Conservation (phyloP, 1,140 invertebrate species). For the Musca vetustissima region DNA sequence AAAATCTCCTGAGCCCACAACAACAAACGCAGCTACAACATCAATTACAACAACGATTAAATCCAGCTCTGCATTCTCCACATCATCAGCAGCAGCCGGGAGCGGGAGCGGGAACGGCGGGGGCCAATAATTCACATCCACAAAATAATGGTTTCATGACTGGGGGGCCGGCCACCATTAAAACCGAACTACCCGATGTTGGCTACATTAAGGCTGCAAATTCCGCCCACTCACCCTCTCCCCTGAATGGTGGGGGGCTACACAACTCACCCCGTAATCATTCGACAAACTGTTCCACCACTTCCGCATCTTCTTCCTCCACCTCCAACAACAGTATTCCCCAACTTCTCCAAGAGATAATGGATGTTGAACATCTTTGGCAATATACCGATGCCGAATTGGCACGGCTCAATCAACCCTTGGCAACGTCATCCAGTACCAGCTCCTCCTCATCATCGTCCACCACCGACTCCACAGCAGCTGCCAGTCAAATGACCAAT, state of each 20-base stretch:
- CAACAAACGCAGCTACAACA: constrained; percentile 34
- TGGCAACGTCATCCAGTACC: constrained; percentile 47
- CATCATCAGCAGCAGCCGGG: constrained; percentile 28
- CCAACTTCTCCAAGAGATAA: constrained; percentile 73
- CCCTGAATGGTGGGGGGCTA: background rate
- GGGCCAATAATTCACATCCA: too few relatives aligned
- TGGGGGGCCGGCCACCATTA: background rate
- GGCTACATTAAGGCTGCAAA: background rate
- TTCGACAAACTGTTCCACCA: background rate
- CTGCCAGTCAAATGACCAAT: constrained; percentile 59
- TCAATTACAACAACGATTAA: constrained; percentile 30
- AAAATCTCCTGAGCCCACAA: constrained; percentile 7
- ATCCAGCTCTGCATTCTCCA: background rate
- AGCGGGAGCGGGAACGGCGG: constrained; percentile 27
- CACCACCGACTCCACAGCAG: constrained; percentile 47
- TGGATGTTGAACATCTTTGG: constrained; percentile 93
- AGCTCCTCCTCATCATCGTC: constrained; percentile 46
- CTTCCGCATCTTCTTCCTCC: background rate
- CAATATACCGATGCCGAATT: constrained; percentile 79
- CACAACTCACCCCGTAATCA: background rate
- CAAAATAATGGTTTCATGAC: background rate
- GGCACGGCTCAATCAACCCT: constrained; percentile 59
- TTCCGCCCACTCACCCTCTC: background rate
- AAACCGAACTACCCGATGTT: constrained; percentile 13
- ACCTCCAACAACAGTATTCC: constrained; percentile 10